phyloP scores from a whole-genome alignment of 2,888 invertebrate species.

The Noctua janthe region DNA sequence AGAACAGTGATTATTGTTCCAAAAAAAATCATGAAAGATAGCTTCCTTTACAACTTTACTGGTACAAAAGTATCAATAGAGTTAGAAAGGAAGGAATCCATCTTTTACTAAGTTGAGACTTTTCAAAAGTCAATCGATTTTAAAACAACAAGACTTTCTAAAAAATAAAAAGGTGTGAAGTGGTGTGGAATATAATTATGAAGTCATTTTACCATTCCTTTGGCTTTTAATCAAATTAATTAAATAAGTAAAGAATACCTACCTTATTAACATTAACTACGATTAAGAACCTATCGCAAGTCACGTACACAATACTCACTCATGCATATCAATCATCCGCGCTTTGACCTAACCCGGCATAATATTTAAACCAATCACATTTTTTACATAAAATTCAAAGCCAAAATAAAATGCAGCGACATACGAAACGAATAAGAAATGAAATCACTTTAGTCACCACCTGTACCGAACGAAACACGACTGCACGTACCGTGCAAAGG shows the following conservation, averaged over 20 bases:
- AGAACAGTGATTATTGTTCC: not conserved
- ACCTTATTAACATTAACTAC: not conserved
- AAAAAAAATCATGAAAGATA: not conserved
- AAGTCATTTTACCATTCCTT: not conserved
- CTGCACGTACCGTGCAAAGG: slow-evolving; percentile 57
- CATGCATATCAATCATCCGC: not conserved
- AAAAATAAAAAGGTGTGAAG: not conserved
- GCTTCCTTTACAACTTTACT: not conserved
- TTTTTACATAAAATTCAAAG: slow-evolving; percentile 8
- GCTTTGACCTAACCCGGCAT: not conserved
- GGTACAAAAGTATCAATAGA: not conserved
- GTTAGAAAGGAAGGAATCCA: not conserved
- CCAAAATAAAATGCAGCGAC: slow-evolving; percentile 27
- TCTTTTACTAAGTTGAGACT: not conserved
- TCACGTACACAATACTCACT: not conserved
- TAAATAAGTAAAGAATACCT: too few species aligned
- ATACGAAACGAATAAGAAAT: slow-evolving; percentile 39
- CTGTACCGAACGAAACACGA: slow-evolving; percentile 49
- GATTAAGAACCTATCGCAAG: not conserved
- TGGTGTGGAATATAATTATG: not conserved
- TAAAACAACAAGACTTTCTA: not conserved
- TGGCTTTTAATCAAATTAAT: not conserved
- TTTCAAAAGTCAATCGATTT: not conserved
- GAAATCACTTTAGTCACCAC: slow-evolving; percentile 50
- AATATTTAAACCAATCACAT: slow-evolving; percentile 18